These are phyloP conservation scores for Margaritifera margaritifera DNA, from an alignment of 2,888 invertebrate genomes.

Conservation along the genomic window DNA sequence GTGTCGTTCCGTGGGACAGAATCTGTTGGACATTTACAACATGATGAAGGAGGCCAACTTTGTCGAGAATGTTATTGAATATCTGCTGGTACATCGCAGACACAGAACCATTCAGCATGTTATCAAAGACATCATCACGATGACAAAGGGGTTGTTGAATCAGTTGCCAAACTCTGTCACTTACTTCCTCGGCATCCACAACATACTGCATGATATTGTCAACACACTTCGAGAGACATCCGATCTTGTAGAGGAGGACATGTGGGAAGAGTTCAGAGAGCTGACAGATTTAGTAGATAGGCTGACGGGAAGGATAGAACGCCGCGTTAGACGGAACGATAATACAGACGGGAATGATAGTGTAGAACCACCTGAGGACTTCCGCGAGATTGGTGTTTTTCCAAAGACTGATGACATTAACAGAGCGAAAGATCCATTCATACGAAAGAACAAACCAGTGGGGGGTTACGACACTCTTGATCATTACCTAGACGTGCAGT, in stretches of 20 bases:
- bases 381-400: conserved; percentile 67
- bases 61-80: conserved; percentile 19
- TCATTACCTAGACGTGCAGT: conserved; percentile 85
- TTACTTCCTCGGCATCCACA: conserved; percentile 29
- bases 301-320: neutral
- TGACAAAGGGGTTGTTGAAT: conserved; percentile 19
- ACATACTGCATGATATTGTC: conserved; percentile 20
- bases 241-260: conserved; percentile 26
- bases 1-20: conserved; percentile 22
- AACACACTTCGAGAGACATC: conserved; percentile 22
- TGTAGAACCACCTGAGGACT: conserved; percentile 73
- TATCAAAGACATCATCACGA: conserved; percentile 25
- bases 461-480: conserved; percentile 80
- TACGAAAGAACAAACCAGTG: conserved; percentile 78
- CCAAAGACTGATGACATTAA: conserved; percentile 69
- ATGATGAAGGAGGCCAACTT: conserved; percentile 28
- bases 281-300: conserved; percentile 31
- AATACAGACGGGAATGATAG: neutral
- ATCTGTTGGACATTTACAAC: conserved; percentile 19
- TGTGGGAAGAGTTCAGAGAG: conserved; percentile 21
- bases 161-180: conserved; percentile 27
- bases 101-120: conserved; percentile 18
- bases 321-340: conserved; percentile 3
- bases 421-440: conserved; percentile 68
- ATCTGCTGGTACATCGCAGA: conserved; percentile 15